Conservation (phyloP, 2,113 vertebrate species). For the Eulacestoma nigropectus region DNA sequence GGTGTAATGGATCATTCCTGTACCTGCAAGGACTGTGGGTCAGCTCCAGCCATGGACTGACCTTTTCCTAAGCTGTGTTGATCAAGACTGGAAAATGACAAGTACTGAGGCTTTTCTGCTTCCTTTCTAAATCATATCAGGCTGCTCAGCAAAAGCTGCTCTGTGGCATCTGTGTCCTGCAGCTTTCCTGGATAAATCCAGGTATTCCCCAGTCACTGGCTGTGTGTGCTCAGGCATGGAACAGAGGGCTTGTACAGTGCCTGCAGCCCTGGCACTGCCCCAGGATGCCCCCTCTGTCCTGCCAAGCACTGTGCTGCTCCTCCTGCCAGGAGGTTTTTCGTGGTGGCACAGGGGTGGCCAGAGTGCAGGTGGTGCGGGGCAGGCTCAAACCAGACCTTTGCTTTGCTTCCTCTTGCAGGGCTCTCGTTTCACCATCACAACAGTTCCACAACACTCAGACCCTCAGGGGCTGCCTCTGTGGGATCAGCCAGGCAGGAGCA, state of each 20-base stretch:
- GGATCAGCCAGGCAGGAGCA: neutral
- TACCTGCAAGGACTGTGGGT: neutral
- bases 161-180: rapidly evolving
- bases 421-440: rapidly evolving
- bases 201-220: neutral
- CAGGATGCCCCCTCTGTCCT: neutral
- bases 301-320: neutral
- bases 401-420: neutral
- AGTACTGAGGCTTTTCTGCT: neutral
- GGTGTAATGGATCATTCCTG: neutral
- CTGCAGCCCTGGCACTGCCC: neutral
- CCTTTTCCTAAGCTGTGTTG: neutral
- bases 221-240: rapidly evolving
- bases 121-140: neutral
- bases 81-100: neutral
- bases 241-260: neutral
- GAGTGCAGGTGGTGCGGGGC: neutral
- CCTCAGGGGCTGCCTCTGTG: no score
- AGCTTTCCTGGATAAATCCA: neutral
- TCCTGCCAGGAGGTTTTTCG: neutral
- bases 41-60: neutral
- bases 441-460: rapidly evolving
- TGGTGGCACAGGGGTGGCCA: neutral
- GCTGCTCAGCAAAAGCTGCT: neutral
- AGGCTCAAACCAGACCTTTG: neutral